These are phyloP conservation scores for Xyliphius kryptos DNA, from an alignment of 2,113 vertebrate species.

Conservation along the genomic window DNA sequence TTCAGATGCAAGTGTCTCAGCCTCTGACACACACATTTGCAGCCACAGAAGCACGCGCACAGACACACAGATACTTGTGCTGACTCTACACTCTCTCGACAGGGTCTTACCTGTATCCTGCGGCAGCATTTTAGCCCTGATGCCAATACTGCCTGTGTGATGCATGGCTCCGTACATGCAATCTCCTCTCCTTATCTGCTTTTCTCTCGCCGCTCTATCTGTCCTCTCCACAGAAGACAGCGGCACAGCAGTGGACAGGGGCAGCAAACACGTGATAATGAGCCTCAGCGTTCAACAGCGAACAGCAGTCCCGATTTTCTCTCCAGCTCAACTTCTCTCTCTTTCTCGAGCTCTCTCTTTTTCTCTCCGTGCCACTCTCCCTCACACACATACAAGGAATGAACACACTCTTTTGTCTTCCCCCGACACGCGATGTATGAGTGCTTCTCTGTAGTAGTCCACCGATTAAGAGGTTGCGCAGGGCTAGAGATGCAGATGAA, in stretches of 20 bases:
- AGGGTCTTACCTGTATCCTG: conserved; percentile 87
- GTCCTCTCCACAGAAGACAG: conserved; percentile 51
- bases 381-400: neutral
- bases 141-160: conserved; percentile 74
- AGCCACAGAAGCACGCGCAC: conserved; percentile 3
- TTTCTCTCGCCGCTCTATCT: conserved; percentile 63
- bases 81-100: neutral
- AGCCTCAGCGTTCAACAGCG: conserved; percentile 19
- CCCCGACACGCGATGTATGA: conserved; percentile 3
- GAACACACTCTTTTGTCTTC: conserved; percentile 27
- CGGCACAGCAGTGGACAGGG: conserved; percentile 15
- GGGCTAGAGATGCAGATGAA: conserved; percentile 16
- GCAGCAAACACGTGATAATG: conserved; percentile 1
- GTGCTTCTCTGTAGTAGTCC: conserved; percentile 33
- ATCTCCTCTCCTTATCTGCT: conserved; percentile 70
- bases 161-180: conserved; percentile 80
- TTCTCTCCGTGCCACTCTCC: neutral
- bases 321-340: conserved; percentile 19
- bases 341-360: too few species aligned
- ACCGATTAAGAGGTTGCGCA: conserved; percentile 20
- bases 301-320: conserved; percentile 21
- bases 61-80: conserved; percentile 7
- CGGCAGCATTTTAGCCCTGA: conserved; percentile 90
- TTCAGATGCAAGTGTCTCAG: neutral
- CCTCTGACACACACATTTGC: conserved; percentile 3